phyloP scores from a whole-genome alignment of 2,888 invertebrate species.

The Pemphredon lugubris region DNA sequence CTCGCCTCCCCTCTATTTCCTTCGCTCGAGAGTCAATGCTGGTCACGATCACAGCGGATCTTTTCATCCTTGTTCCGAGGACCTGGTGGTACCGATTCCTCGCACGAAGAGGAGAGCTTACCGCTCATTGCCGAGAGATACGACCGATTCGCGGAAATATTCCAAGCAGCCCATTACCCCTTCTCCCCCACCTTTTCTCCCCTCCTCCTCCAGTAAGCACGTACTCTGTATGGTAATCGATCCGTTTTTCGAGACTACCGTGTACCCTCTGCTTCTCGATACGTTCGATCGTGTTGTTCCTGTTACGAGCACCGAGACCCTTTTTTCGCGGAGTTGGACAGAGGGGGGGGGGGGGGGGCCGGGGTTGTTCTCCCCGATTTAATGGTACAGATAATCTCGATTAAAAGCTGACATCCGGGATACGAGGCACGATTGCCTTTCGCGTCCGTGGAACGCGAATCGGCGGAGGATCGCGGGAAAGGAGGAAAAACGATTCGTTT shows the following conservation, averaged over 20 bases:
- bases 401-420: conserved; percentile 8
- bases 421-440: background rate
- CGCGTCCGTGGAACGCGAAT: conserved; percentile 16
- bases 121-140: conserved; percentile 40
- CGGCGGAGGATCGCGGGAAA: conserved; percentile 21
- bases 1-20: background rate
- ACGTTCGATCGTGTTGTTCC: background rate
- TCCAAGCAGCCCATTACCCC: conserved; percentile 28
- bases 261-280: background rate
- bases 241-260: conserved; percentile 22
- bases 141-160: conserved; percentile 44
- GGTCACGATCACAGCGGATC: background rate
- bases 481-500: conserved; percentile 48
- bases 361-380: too few species aligned
- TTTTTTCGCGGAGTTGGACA: conserved; percentile 4
- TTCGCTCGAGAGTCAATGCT: background rate
- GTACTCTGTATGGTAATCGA: conserved; percentile 49
- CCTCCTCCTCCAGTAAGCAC: conserved; percentile 24
- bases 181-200: too few species aligned
- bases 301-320: background rate
- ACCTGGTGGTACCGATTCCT: conserved; percentile 30
- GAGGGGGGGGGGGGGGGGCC: too few species aligned
- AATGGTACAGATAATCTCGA: conserved; percentile 21
- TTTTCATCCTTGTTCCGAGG: conserved; percentile 2
- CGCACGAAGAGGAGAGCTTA: conserved; percentile 26